Evolutionary conservation across 2,797 vertebrate genomes (phyloP).

Genomic region (Columba guinea): DNA sequence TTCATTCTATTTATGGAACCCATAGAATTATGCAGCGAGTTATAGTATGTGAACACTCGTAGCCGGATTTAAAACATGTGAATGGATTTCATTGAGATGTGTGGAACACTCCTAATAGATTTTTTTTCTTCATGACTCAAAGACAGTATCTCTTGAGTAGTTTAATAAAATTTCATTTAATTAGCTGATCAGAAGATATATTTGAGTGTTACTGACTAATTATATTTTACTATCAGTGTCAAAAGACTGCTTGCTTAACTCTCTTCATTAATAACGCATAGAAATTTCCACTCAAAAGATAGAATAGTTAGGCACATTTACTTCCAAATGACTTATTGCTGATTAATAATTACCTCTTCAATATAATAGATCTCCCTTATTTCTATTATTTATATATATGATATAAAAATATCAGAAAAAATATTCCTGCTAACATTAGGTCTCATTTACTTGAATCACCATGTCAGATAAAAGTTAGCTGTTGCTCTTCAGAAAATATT

Average conservation of each 20-base stretch:
- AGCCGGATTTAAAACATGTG: conserved; percentile 33
- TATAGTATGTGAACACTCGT: conserved; percentile 14
- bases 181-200: neutral
- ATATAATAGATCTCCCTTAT: neutral
- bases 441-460: neutral
- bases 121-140: neutral
- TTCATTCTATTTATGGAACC: conserved; percentile 51
- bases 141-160: neutral
- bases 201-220: neutral
- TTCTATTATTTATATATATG: neutral
- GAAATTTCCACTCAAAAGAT: neutral
- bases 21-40: conserved; percentile 4
- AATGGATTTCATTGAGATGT: conserved; percentile 24
- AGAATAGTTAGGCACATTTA: neutral
- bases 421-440: neutral
- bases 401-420: neutral
- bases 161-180: neutral
- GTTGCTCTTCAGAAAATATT: neutral
- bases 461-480: neutral
- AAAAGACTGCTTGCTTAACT: neutral
- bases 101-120: neutral
- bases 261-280: neutral
- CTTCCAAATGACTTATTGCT: neutral
- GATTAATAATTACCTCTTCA: neutral
- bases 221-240: neutral